Base-by-base conservation (phyloP, 1,140 invertebrate species). In the Bilobella aurantiaca region DNA sequence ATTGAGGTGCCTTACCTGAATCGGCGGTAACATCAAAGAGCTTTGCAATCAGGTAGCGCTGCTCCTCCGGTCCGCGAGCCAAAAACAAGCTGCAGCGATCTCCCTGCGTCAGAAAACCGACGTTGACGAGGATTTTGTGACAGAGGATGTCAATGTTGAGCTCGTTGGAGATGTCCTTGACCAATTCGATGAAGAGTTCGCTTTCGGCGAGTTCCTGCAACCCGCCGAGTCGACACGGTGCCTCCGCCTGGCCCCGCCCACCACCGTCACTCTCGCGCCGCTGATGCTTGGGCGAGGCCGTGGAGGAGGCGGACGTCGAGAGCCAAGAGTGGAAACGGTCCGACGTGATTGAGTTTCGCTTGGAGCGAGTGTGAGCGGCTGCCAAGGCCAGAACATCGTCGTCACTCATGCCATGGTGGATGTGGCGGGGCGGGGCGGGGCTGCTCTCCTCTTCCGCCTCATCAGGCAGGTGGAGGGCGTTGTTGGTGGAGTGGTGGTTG, bases 71-170 rank as follows among this genome's bases (percentile, higher is more conserved):
- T 12, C 90, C 90, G 74, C 90, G 87, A 0, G 90, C 89, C 59
- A 96, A 79, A 78, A 95, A 95, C 62, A 95, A 78, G 62, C 87
- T 90, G 12, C 90, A 90, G 23, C 91, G 79, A 77, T 95, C 91
- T 0, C 91, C 91, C 67, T 88, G 82, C 2, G 90, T 93, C 49
- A 96, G 81, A 62, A 91, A 79, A 47, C 89, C 86, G 1, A 95
- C 91, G 78, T 95, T 96, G 21, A 91, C 89, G 28, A 95, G 81
- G 71, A 95, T 95, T 81, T 96, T 96, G 78, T 94, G 90, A 75
- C 91, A 96, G 3, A 96, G 82, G 14, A 90, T 86, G 77, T 95
- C 89, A 74, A 96, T 92, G 75, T 96, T 91, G 74, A 95, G 76
- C 78, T 96, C 92, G 76, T 93, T 94, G 66, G 91, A 88, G 57